Base-by-base conservation (phyloP, 1,140 invertebrate species). In the Drosophila tani region DNA sequence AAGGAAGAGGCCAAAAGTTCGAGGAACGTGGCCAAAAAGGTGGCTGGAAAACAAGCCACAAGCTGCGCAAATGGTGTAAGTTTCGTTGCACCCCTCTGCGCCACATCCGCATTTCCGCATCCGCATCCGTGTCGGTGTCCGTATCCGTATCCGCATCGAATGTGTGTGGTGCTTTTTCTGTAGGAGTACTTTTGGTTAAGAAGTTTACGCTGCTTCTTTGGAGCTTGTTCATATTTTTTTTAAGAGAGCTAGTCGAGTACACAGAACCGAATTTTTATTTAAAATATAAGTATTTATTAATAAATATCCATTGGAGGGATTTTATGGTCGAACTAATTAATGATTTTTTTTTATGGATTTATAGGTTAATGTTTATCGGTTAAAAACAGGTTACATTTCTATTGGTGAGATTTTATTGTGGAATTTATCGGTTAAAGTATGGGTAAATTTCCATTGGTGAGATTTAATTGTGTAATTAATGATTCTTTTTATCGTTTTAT, bases 181-280 rank as follows among this genome's bases (percentile, higher is more conserved):
- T 79, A 59, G 65, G 56, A 79, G 51, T 65, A 56, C 74, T 83
- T 87, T 82, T 19, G 79, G 75, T 49, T 66, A 82, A 79, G 79
- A 85, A 85, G 50, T 87, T 87, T 82, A 59, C 49, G 62, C 63
- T 62, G 27, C 40, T 58, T 21, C 64, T 63, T 67, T 12, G 29
- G 19, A 47, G 41, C 17, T 38, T 38, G 43, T n/a, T 50, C 46
- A 49, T 47, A 50, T 27, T 41, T 55, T 65, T 58, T 55, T 21
- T 9, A 17, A 24, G 24, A 29, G 17, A 40, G 27, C 21, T 11
- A 46, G 21, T 15, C 43, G 11, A 67, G 21, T 58, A 29, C 66
- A 77, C 59, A 11, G n/a, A 11, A n/a, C 0, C 2, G 2, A 43
- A 17, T 45, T 17, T 4, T 32, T 32, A 32, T 8, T 8, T 8